phyloP scores from a whole-genome alignment of 2,888 invertebrate genomes.

The Thymelicus acteon region DNA sequence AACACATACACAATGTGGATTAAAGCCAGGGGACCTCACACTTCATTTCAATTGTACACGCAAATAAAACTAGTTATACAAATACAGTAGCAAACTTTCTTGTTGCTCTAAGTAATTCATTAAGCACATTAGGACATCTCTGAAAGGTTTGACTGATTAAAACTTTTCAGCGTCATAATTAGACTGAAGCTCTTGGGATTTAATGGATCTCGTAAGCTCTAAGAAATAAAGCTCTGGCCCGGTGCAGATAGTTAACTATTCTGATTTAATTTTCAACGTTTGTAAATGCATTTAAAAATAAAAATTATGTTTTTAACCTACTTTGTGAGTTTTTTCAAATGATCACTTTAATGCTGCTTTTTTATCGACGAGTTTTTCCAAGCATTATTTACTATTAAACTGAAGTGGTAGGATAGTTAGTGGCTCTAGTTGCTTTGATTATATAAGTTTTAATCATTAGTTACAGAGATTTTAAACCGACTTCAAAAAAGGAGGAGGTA shows the following conservation, averaged over 20 bases:
- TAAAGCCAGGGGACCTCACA: background rate
- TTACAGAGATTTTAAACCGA: no score
- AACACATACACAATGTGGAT: no score
- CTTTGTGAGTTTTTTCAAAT: background rate
- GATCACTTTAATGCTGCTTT: no score
- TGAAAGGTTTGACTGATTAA: slow-evolving; percentile 37
- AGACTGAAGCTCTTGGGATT: slow-evolving; percentile 32
- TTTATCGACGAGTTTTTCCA: no score
- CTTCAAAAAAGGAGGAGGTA: no score
- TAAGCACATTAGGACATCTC: slow-evolving; percentile 30
- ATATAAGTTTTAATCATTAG: no score
- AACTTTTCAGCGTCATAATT: slow-evolving; percentile 36
- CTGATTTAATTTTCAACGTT: slow-evolving; percentile 22
- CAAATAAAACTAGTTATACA: background rate
- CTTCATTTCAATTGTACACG: background rate
- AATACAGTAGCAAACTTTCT: background rate
- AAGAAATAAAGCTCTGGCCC: slow-evolving; percentile 29
- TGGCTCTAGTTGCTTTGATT: no score
- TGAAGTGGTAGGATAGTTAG: no score
- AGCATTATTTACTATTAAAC: no score
- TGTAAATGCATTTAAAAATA: background rate
- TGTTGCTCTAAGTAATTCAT: slow-evolving; percentile 16
- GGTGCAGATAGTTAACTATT: slow-evolving; percentile 28
- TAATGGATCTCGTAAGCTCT: slow-evolving; percentile 28
- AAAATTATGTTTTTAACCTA: background rate